These are phyloP conservation scores for Ptilonorhynchus violaceus DNA, from an alignment of 2,113 vertebrate species.

Conservation along the genomic window DNA sequence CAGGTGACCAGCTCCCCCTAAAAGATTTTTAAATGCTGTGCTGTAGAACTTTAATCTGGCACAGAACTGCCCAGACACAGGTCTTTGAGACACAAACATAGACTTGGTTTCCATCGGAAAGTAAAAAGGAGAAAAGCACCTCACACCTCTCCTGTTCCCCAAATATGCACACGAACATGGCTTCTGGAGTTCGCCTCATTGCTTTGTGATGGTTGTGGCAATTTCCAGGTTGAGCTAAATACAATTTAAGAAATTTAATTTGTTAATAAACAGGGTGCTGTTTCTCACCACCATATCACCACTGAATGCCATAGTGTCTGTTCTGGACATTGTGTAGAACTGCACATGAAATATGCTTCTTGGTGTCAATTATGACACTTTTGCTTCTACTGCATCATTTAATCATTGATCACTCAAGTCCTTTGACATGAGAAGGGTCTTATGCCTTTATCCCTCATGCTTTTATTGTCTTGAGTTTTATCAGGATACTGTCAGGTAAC, in stretches of 20 bases:
- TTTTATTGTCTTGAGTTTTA: not conserved
- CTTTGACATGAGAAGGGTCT: not conserved
- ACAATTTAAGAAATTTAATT: not conserved
- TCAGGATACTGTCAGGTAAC: not conserved
- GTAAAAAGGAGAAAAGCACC: not conserved
- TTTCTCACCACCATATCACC: not conserved
- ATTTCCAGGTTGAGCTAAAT: not conserved
- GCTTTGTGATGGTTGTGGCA: not conserved
- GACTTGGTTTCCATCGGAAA: not conserved
- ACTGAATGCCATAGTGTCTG: not conserved
- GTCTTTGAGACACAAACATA: not conserved
- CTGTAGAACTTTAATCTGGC: not conserved
- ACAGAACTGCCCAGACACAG: not conserved
- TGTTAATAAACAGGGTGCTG: not conserved
- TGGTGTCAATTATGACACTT: not conserved
- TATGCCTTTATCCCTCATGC: not conserved
- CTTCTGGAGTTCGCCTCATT: not conserved
- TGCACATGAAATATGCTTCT: not conserved
- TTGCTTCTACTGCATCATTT: not conserved
- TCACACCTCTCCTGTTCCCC: not conserved
- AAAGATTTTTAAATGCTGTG: not conserved
- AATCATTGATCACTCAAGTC: not conserved
- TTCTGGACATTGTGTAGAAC: rapidly evolving
- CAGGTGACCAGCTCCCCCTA: not conserved
- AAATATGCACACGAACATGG: not conserved